Base-by-base conservation (phyloP, 2,888 invertebrate species). In the Dione juno region DNA sequence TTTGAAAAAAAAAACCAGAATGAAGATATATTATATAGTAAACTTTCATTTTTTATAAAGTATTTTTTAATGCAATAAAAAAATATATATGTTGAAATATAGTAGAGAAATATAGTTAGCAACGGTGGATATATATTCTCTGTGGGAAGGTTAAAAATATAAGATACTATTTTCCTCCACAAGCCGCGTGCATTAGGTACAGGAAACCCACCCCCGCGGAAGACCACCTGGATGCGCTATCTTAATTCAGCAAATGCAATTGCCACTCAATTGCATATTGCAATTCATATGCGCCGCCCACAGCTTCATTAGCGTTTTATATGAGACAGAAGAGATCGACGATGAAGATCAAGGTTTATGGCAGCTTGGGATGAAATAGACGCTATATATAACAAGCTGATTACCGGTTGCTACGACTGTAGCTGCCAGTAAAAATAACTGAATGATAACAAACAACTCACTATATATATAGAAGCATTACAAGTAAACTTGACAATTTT, bases 151-250 rank as follows among this genome's bases (percentile, higher is more conserved):
- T 28, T 28, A 53, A 28, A 0, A 13, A 21, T 8, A 53, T 28
- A 28, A 54, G n/a, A 54, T 13, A 35, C 16, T n/a, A 45, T 61
- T 63, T 54, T 68, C 35, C 68, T 37, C 19, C 19, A 43, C 10
- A 48, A 61, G 45, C 19, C 59, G 54, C 69, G 58, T 54, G 64
- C 19, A 28, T n/a, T 5, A 28, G 28, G 45, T 59, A 75, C 64
- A 66, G 74, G 71, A 73, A 64, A 67, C 43, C 66, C 80, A 77
- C 81, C 82, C 81, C 79, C 81, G 77, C 81, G 81, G 81, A 80
- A 68, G 68, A 72, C 71, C 77, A 77, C 78, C 77, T 79, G 79
- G 64, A 66, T 69, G 67, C 68, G 69, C 71, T 74, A 78, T 78
- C 78, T 77, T 74, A 75, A 78, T 74, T 76, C 72, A 65, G 74